Conservation (phyloP, 2,888 invertebrate genomes). For the Acleris laterana region DNA sequence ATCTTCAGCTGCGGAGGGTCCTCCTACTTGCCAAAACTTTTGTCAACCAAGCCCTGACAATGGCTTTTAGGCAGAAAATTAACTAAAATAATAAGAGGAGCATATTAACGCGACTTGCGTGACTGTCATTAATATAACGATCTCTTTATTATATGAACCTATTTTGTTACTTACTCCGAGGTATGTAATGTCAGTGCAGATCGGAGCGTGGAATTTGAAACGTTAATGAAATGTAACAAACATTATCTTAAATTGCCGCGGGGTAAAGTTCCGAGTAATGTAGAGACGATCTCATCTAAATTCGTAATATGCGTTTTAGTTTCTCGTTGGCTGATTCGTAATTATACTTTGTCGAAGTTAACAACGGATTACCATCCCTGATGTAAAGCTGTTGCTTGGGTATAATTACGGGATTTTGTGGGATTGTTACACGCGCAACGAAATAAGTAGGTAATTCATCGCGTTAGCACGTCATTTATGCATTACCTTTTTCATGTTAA, state of each 20-base stretch:
- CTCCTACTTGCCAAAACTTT: conserved; percentile 52
- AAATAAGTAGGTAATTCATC: conserved; percentile 13
- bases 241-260: conserved; percentile 19
- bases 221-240: conserved; percentile 29
- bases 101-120: conserved; percentile 23
- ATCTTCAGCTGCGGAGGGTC: conserved; percentile 49
- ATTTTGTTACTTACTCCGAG: conserved; percentile 21
- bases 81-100: conserved; percentile 41
- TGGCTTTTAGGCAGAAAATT: conserved; percentile 41
- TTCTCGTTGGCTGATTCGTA: neutral
- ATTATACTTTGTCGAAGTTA: conserved; percentile 6
- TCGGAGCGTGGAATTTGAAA: conserved; percentile 13
- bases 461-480: conserved; percentile 13
- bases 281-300: conserved; percentile 24
- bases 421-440: neutral
- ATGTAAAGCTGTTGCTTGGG: no score
- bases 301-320: conserved; percentile 13
- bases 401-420: neutral
- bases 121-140: conserved; percentile 24
- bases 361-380: conserved; percentile 3
- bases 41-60: conserved; percentile 41
- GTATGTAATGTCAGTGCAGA: conserved; percentile 27
- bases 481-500: conserved; percentile 20
- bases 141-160: conserved; percentile 31
- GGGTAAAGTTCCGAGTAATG: conserved; percentile 13